phyloP scores from a whole-genome alignment of 2,113 vertebrate genomes.

The Todiramphus saurophagus region DNA sequence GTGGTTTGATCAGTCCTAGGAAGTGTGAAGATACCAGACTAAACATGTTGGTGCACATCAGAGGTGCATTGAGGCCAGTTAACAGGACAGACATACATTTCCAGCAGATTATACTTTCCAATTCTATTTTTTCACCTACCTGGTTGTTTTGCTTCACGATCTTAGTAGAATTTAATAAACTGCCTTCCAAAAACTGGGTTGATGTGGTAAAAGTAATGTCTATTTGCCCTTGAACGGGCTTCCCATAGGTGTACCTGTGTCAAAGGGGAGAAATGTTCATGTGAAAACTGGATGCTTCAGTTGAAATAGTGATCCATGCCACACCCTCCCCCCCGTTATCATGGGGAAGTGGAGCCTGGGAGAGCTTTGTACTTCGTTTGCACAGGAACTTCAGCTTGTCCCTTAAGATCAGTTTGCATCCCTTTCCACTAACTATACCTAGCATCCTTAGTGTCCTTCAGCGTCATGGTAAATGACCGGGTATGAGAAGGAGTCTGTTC shows the following conservation, averaged over 20 bases:
- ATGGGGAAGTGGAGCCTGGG: neutral
- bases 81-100: neutral
- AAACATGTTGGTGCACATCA: neutral
- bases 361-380: neutral
- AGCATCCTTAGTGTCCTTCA: neutral
- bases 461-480: neutral
- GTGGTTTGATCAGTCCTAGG: neutral
- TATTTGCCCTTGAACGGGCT: constrained; percentile 26
- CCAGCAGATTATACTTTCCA: neutral
- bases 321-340: neutral
- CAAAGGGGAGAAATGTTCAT: neutral
- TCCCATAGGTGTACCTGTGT: constrained; percentile 70
- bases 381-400: neutral
- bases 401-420: neutral
- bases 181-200: fast-evolving
- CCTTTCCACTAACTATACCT: neutral
- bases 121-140: constrained; percentile 27
- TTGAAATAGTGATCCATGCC: neutral
- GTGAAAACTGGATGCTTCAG: neutral
- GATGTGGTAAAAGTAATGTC: neutral
- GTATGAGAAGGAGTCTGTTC: neutral
- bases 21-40: neutral
- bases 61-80: neutral
- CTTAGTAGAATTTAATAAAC: neutral
- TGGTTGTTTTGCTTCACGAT: neutral